Conservation (phyloP, 2,797 vertebrate species). For the Falco rusticolus region DNA sequence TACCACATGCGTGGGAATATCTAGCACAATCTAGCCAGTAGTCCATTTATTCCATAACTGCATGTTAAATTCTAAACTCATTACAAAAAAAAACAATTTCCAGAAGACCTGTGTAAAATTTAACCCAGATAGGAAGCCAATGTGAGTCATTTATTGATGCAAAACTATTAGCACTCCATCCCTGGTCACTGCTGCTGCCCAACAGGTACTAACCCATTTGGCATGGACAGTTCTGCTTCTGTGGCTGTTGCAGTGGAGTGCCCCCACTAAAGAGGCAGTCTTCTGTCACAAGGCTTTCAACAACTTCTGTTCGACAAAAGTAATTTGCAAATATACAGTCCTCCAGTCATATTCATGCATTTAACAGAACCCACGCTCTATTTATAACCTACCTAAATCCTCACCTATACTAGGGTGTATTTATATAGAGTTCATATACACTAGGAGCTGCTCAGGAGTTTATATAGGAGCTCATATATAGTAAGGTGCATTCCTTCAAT, state of each 20-base stretch:
- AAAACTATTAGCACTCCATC: not conserved
- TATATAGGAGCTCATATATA: not conserved
- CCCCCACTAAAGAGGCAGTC: not conserved
- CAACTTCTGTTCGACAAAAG: not conserved
- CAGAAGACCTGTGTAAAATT: not conserved
- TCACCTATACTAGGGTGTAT: not conserved
- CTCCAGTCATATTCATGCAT: not conserved
- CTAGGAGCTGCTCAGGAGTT: not conserved
- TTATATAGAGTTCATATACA: not conserved
- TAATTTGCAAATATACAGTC: not conserved
- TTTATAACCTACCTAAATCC: not conserved
- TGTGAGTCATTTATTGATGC: not conserved
- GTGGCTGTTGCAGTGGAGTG: fast-evolving
- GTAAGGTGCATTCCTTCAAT: not conserved
- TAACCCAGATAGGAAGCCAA: not conserved
- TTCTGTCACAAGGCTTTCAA: not conserved
- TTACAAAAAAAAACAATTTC: not conserved
- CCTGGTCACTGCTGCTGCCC: not conserved
- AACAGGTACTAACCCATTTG: fast-evolving
- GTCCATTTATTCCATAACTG: not conserved
- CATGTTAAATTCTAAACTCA: not conserved
- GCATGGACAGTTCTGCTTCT: not conserved
- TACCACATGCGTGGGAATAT: not conserved
- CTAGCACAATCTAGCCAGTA: not conserved
- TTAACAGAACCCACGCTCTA: not conserved